These are phyloP conservation scores for Chaetogeoica ovagalla DNA, from an alignment of 2,888 invertebrate species.

Conservation along the genomic window DNA sequence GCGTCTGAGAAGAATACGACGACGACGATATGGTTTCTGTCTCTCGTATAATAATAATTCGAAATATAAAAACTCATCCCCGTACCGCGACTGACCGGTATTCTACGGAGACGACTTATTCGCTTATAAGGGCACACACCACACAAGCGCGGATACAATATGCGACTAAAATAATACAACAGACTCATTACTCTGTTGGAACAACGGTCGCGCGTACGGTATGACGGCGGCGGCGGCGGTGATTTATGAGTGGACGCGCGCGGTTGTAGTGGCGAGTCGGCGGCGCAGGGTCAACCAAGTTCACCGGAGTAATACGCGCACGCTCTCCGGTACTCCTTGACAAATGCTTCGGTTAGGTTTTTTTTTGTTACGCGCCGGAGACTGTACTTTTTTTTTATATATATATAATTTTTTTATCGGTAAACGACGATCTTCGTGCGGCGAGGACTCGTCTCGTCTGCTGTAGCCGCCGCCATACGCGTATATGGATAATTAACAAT, in stretches of 20 bases:
- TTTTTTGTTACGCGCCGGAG: not conserved
- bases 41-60: too few species aligned
- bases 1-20: not conserved
- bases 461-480: not conserved
- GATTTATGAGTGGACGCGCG: conserved; percentile 35
- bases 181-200: conserved; percentile 40
- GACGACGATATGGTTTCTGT: not conserved
- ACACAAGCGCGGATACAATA: conserved; percentile 36
- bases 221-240: conserved; percentile 27
- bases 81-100: conserved; percentile 1
- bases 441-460: not conserved
- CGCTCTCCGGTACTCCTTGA: conserved; percentile 24
- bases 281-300: conserved; percentile 44
- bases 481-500: conserved; percentile 27
- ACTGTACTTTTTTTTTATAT: not conserved
- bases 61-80: not conserved
- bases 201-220: conserved; percentile 14
- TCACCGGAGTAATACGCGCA: conserved; percentile 28
- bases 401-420: conserved; percentile 43
- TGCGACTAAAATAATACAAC: conserved; percentile 53
- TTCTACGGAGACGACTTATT: conserved; percentile 18
- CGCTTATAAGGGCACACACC: conserved; percentile 50
- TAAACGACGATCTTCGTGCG: conserved; percentile 33
- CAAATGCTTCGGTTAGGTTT: conserved; percentile 47
- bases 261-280: not conserved